Evolutionary conservation across 2,113 vertebrate species (phyloP).

Genomic region (Vireo altiloquus): DNA sequence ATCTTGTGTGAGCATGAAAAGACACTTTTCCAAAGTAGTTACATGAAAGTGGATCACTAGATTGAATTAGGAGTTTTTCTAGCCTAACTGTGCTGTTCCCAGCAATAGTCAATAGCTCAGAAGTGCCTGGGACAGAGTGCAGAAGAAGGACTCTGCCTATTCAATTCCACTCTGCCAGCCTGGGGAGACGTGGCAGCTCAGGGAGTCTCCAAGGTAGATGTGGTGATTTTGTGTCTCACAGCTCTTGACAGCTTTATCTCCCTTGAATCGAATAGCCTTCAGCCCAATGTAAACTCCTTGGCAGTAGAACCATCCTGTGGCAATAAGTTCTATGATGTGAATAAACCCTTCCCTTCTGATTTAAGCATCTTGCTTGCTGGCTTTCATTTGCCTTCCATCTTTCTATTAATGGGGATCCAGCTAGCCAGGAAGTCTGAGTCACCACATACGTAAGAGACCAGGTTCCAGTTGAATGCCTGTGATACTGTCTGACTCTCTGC

Average conservation of each 20-base stretch:
- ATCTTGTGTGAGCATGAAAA: neutral
- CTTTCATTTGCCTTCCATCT: neutral
- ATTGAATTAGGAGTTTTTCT: neutral
- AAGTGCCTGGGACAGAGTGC: neutral
- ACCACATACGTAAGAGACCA: neutral
- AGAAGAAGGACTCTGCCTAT: neutral
- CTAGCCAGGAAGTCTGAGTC: neutral
- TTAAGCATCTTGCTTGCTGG: neutral
- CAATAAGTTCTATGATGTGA: neutral
- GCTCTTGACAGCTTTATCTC: neutral
- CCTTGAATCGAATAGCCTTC: neutral
- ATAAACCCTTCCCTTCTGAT: neutral
- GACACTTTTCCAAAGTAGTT: neutral
- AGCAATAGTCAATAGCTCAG: neutral
- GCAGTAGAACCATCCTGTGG: neutral
- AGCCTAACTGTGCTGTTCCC: neutral
- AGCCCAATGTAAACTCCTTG: neutral
- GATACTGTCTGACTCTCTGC: neutral
- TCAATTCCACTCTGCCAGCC: neutral
- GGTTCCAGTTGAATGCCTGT: neutral
- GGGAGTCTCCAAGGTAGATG: fast-evolving
- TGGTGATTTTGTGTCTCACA: neutral
- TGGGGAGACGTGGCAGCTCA: fast-evolving
- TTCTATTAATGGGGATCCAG: neutral
- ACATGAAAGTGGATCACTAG: neutral